phyloP scores from a whole-genome alignment of 2,888 invertebrate species.

The Machimus atricapillus region DNA sequence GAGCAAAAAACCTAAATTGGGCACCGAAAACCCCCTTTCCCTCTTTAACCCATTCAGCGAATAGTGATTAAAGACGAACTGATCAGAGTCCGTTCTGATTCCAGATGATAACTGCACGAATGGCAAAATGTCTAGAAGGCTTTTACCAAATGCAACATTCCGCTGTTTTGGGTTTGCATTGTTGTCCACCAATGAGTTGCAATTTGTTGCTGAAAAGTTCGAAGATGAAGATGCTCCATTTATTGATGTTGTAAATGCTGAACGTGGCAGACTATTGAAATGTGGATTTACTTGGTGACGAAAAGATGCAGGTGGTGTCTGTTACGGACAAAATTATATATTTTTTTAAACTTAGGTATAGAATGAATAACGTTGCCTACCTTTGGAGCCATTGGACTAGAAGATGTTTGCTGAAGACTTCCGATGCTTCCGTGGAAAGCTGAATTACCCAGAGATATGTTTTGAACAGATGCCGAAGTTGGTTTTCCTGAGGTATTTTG shows the following conservation, averaged over 20 bases:
- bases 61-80: constrained; percentile 22
- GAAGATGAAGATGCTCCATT: constrained; percentile 49
- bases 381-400: constrained; percentile 61
- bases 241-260: constrained; percentile 66
- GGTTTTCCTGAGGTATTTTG: constrained; percentile 48
- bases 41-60: constrained; percentile 14
- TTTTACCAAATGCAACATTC: constrained; percentile 80
- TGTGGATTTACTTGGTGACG: constrained; percentile 78
- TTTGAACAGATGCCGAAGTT: constrained; percentile 42
- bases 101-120: constrained; percentile 27
- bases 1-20: constrained; percentile 79
- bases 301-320: constrained; percentile 80
- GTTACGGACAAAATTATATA: constrained; percentile 44
- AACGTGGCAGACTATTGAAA: constrained; percentile 82
- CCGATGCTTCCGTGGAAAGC: constrained; percentile 59
- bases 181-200: constrained; percentile 47
- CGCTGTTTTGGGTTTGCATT: constrained; percentile 62
- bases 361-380: constrained; percentile 52
- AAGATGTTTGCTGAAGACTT: constrained; percentile 53
- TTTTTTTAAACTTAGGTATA: background rate
- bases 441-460: constrained; percentile 52
- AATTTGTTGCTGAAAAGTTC: constrained; percentile 45
- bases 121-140: constrained; percentile 48
- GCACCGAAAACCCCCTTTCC: constrained; percentile 80
- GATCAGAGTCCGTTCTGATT: background rate